Evolutionary conservation across 1,140 invertebrate species (phyloP), one percentile per base, ranked within the genome.

Genomic region (Orius insidiosus): DNA sequence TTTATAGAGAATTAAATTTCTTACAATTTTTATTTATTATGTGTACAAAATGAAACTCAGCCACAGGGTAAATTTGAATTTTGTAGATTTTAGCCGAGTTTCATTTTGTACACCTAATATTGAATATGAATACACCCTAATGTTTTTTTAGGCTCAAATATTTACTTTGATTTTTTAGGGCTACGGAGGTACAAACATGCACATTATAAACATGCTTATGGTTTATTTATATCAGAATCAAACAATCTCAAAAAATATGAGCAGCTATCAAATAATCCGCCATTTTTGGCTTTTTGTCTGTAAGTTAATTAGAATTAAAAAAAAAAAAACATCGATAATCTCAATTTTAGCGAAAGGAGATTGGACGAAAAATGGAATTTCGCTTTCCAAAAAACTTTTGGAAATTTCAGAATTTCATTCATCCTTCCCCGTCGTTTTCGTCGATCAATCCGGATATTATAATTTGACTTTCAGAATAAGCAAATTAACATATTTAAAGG

Each of bases 181-280:
- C 5, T 62, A 57, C 57, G 68, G 67, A 7, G 46, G 46, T 14
- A 52, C 56, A 30, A 55, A 37, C 14, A 50, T 75, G 2, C 73
- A 78, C 55, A 62, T 90, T 3, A 57, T 89, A 10, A 72, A 76
- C 9, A 74, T 80, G 69, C 76, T 78, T 52, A 65, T 90, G 7
- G 64, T 72, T 2, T 78, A 86, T 63, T 68, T 92, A 30, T 60
- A 83, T 9, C 62, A 71, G 13, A 71, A 68, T 31, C 76, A 74
- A 44, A 78, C 80, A 58, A 66, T 94, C 8, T 85, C 82, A 56
- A 71, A 72, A 48, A 71, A 77, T 38, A 92, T 92, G 84, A 92
- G 83, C 57, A 84, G 80, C 54, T 92, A 90, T 63, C 86, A 93
- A 61, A 75, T 95, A 47, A 68, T 89, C 0, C 69, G 85, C 44